A percentile compares a stretch with the other conserved stretches of the same genome.
Evolutionary conservation across 2,888 invertebrate genomes (phyloP).

Genomic region (Epsilonema sp.): DNA sequence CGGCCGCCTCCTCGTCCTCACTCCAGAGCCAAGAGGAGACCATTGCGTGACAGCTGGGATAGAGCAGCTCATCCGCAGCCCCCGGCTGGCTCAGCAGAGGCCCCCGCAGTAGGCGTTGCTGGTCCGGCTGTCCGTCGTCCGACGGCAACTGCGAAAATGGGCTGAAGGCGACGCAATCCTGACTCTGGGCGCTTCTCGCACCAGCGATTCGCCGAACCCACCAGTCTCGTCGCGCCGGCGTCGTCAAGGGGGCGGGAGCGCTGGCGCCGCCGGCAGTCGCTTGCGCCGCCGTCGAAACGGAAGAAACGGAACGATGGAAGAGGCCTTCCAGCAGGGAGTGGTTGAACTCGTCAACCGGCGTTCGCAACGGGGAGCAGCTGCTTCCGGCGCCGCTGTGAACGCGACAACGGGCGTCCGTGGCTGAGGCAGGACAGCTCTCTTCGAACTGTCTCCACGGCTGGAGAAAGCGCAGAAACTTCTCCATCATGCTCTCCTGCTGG

Average conservation of each 20-base stretch:
- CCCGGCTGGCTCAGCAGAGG: background rate
- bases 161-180: conserved; percentile 6
- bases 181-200: conserved; percentile 9
- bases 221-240: background rate
- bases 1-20: background rate
- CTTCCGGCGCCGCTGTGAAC: background rate
- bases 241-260: background rate
- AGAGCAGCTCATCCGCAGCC: background rate
- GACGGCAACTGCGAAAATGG: background rate
- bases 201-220: conserved; percentile 7
- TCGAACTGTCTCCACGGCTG: background rate
- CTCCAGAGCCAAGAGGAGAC: no score
- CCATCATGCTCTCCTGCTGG: no score
- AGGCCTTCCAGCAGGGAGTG: conserved; percentile 4
- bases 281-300: no score
- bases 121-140: no score
- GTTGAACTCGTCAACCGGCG: conserved; percentile 11
- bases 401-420: background rate
- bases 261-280: no score
- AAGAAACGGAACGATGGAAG: background rate
- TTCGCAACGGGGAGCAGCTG: conserved; percentile 1
- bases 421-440: background rate
- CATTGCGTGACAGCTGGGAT: no score
- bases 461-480: background rate
- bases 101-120: no score